Percentiles rank a stretch among this genome's conserved stretches.
These are phyloP conservation scores for Heliconius erato DNA, from an alignment of 2,888 invertebrate genomes.

Conservation along the genomic window DNA sequence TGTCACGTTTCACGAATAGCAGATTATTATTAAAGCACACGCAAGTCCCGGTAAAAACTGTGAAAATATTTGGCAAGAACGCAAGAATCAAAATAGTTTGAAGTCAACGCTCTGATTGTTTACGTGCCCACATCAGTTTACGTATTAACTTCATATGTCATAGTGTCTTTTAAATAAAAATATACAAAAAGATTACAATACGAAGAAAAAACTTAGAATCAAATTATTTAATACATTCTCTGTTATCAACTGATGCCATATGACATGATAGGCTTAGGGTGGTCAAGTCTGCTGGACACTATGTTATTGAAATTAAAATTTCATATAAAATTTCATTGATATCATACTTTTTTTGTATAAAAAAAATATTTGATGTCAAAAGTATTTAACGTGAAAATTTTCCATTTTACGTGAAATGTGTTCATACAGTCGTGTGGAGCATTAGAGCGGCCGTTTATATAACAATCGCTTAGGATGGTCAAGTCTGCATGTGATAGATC, in stretches of 20 bases:
- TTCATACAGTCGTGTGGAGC: conserved; percentile 29
- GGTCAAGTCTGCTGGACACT: too few relatives aligned
- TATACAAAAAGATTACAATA: too few relatives aligned
- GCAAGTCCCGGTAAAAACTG: conserved; percentile 1
- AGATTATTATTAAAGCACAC: conserved; percentile 20
- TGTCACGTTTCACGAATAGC: conserved; percentile 30
- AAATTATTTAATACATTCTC: too few relatives aligned
- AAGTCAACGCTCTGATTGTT: conserved; percentile 34
- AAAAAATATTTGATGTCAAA: too few relatives aligned
- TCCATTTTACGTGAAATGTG: conserved; percentile 42
- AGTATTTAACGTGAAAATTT: conserved; percentile 27
- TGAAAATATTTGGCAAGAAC: conserved; percentile 32
- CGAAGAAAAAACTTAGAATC: too few relatives aligned
- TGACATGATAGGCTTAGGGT: too few relatives aligned
- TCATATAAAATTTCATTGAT: too few relatives aligned
- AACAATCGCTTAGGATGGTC: conserved; percentile 44
- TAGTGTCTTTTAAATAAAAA: too few relatives aligned
- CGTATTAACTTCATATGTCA: neutral
- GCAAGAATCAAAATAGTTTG: conserved; percentile 23
- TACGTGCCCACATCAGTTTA: neutral
- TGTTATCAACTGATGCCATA: too few relatives aligned
- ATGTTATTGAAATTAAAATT: too few relatives aligned
- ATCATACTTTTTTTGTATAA: too few relatives aligned
- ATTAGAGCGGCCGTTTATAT: conserved; percentile 47
- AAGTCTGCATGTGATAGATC: too few relatives aligned